Base-by-base conservation (phyloP, 2,113 vertebrate genomes). In the Oncorhynchus gorbuscha region DNA sequence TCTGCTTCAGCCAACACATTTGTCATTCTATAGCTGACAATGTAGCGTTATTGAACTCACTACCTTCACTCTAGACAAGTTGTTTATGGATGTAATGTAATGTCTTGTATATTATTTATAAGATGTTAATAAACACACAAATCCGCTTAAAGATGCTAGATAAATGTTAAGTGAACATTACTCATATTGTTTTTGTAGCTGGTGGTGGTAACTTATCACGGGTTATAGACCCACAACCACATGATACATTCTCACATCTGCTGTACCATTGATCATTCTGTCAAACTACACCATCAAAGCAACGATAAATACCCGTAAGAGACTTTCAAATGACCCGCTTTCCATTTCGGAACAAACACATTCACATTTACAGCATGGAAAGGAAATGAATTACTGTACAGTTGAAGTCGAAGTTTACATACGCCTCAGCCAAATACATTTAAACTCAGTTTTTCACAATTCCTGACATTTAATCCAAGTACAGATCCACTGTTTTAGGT, bases 341-440 rank as follows among this genome's bases (percentile, higher is more conserved):
- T 67, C 51, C 86, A 73, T 83, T 85, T 79, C 35, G 79, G 78
- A 80, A 83, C 84, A 86, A 89, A 91, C 80, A 82, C 80, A 74
- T 83, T 84, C 81, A 82, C 89, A 77, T 74, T 62, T 45, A 90
- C 76, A 80, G 74, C 49, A 13, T 75, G 26, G 74, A 58, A 45
- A 75, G 72, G 39, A 81, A 77, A 83, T 84, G 51, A 83, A 86
- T 84, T 55, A 55, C 14, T 55, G 49, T 45, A 35, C 32, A 6
- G 32, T 35, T 35, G 32, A 35, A 35, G 32, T 35, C 32, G 5
- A 35, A 35, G 5, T 35, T 35, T 35, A 35, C 32, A 35, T 35
- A 35, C 32, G 6, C 32, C 32, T 35, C 5, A 35, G 32, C 32
- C 32, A 35, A 35, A 35, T 35, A 35, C 32, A 35, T 35, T 35